Evolutionary conservation across 2,113 vertebrate genomes (phyloP).

Genomic region (Furnarius figulus): DNA sequence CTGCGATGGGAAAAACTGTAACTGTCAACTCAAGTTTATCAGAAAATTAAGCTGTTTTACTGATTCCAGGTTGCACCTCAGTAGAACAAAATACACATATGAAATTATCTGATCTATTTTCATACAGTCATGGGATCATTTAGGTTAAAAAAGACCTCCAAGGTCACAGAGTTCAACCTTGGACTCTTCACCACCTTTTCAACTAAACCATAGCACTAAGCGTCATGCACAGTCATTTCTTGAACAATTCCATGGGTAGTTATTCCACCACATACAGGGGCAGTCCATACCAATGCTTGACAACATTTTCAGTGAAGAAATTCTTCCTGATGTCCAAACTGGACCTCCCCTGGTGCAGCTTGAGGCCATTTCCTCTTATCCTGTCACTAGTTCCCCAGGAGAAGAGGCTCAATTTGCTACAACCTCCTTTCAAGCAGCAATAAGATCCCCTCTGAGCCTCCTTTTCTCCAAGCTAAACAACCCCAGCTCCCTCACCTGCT

Average conservation of each 20-base stretch:
- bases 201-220: neutral
- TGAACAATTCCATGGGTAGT: neutral
- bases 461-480: neutral
- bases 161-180: neutral
- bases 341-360: neutral
- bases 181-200: neutral
- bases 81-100: neutral
- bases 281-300: neutral
- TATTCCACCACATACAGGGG: neutral
- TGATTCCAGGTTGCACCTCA: neutral
- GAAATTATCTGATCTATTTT: neutral
- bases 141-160: neutral
- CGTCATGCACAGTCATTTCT: neutral
- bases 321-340: neutral
- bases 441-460: neutral
- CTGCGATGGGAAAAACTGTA: neutral
- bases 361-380: neutral
- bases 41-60: neutral
- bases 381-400: accelerated
- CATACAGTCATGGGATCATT: neutral
- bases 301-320: neutral
- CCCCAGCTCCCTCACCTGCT: neutral
- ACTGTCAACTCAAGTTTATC: neutral
- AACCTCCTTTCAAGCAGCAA: neutral
- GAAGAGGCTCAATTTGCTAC: no score